phyloP scores from a whole-genome alignment of 2,113 vertebrate species.

The Semicossyphus pulcher region DNA sequence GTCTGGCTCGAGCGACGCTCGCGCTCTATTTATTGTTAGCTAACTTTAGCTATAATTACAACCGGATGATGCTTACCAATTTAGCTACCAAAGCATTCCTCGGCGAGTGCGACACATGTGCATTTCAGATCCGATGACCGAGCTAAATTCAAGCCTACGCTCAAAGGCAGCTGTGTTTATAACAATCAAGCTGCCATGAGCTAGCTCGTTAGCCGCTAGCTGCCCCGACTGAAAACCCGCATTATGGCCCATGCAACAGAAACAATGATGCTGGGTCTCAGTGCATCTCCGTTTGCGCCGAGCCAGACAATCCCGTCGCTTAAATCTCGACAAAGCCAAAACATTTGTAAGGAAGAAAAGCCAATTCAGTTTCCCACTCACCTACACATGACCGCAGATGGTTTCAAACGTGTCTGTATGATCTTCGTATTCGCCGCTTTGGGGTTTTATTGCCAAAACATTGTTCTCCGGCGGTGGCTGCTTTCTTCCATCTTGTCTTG shows the following conservation, averaged over 20 bases:
- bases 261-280: constrained; percentile 84
- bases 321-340: constrained; percentile 44
- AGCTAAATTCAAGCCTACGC: constrained; percentile 2
- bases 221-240: constrained; percentile 66
- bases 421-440: constrained; percentile 63
- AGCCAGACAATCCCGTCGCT: constrained; percentile 44
- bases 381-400: constrained; percentile 82
- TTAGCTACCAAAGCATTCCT: not conserved
- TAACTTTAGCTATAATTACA: constrained; percentile 66
- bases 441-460: constrained; percentile 86
- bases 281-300: constrained; percentile 67
- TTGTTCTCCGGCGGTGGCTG: constrained; percentile 85
- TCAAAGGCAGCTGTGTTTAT: constrained; percentile 59
- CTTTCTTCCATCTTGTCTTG: constrained; percentile 88
- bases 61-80: constrained; percentile 19
- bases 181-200: constrained; percentile 74
- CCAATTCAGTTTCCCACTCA: constrained; percentile 55
- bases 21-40: constrained; percentile 79
- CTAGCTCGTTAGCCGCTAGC: constrained; percentile 70
- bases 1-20: constrained; percentile 62
- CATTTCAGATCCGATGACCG: not conserved
- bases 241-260: constrained; percentile 80
- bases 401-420: constrained; percentile 66
- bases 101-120: not conserved
- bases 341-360: not conserved